Conservation (phyloP, 2,888 invertebrate species). For the Mylabris sibirica region DNA sequence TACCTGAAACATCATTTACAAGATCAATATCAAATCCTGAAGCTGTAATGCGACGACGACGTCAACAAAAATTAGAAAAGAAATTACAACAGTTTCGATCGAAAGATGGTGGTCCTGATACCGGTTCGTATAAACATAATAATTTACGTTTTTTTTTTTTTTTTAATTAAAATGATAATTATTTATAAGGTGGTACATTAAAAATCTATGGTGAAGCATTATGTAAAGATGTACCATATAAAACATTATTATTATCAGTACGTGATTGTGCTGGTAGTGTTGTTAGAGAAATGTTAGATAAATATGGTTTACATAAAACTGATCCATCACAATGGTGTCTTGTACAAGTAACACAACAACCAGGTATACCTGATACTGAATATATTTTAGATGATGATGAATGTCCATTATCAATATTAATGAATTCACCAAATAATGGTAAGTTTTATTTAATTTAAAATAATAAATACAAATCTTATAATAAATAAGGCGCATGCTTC, state of each 20-base stretch:
- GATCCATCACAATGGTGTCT: slow-evolving; percentile 93
- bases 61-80: slow-evolving; percentile 93
- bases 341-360: slow-evolving; percentile 79
- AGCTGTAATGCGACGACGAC: slow-evolving; percentile 95
- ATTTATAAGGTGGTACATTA: slow-evolving; percentile 75
- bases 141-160: background rate
- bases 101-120: slow-evolving; percentile 94
- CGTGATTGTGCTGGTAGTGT: slow-evolving; percentile 92
- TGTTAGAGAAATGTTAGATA: slow-evolving; percentile 94
- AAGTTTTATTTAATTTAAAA: slow-evolving; percentile 62
- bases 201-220: slow-evolving; percentile 97
- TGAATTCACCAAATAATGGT: slow-evolving; percentile 91
- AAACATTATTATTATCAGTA: slow-evolving; percentile 92
- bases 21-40: slow-evolving; percentile 99
- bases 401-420: slow-evolving; percentile 92
- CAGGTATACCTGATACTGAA: slow-evolving; percentile 76
- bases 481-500: slow-evolving; percentile 1
- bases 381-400: slow-evolving; percentile 97
- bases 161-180: background rate
- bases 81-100: slow-evolving; percentile 93
- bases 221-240: slow-evolving; percentile 97
- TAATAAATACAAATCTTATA: background rate
- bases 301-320: slow-evolving; percentile 91
- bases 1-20: slow-evolving; percentile 98
- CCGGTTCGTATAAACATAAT: slow-evolving; percentile 65